phyloP scores from a whole-genome alignment of 1,140 invertebrate species.

The Pachypsylla venusta region DNA sequence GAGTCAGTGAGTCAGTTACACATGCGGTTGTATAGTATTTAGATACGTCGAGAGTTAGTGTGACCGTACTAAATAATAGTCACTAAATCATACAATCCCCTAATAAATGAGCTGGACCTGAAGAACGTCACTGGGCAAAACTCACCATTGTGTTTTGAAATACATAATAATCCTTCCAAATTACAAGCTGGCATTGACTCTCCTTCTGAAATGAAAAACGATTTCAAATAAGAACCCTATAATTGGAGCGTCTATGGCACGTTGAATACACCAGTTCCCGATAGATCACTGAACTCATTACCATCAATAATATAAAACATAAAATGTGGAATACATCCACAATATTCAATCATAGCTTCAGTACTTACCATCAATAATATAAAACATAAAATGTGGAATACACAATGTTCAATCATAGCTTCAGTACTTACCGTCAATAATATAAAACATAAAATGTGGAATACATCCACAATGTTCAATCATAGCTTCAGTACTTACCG shows the following conservation, averaged over 20 bases:
- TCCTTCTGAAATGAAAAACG: not conserved
- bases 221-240: not conserved
- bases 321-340: not conserved
- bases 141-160: slow-evolving; percentile 21
- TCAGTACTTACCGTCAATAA: not conserved
- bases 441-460: slow-evolving; percentile 15
- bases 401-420: not conserved
- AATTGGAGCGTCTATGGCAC: no score
- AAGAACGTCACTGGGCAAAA: slow-evolving; percentile 12
- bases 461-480: not conserved
- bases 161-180: slow-evolving; percentile 20
- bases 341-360: not conserved
- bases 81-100: slow-evolving; percentile 14
- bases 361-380: not conserved
- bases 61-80: not conserved
- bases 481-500: not conserved
- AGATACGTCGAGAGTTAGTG: not conserved
- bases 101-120: slow-evolving; percentile 3
- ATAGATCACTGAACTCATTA: no score
- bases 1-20: not conserved
- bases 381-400: not conserved
- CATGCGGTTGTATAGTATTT: no score
- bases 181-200: slow-evolving; percentile 16
- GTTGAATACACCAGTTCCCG: no score
- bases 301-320: not conserved